phyloP scores from a whole-genome alignment of 2,888 invertebrate genomes.

The Tupiocoris notatus region DNA sequence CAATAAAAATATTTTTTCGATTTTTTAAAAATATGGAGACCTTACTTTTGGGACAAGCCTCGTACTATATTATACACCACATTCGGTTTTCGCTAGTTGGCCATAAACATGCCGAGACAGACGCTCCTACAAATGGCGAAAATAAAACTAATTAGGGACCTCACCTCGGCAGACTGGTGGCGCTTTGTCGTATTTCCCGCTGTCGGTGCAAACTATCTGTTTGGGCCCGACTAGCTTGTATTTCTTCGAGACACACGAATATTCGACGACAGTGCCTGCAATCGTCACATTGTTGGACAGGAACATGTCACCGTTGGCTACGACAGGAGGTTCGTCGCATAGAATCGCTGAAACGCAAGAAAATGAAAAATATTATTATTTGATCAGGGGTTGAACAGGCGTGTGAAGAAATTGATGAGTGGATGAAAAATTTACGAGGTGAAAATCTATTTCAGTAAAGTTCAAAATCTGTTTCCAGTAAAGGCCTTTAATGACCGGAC shows the following conservation, averaged over 20 bases:
- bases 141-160: conserved; percentile 46
- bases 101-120: background rate
- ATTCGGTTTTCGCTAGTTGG: too few species aligned
- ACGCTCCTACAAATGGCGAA: conserved; percentile 35
- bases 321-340: conserved; percentile 67
- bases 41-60: too few species aligned
- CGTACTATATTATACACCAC: too few species aligned
- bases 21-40: too few species aligned
- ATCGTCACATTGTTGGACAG: conserved; percentile 62
- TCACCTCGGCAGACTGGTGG: conserved; percentile 70
- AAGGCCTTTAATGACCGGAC: too few species aligned
- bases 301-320: conserved; percentile 63
- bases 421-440: background rate
- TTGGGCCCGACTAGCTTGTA: conserved; percentile 68
- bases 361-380: too few species aligned
- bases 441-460: too few species aligned
- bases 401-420: background rate
- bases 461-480: too few species aligned
- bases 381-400: too few species aligned
- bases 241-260: conserved; percentile 67
- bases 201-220: conserved; percentile 68
- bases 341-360: conserved; percentile 66
- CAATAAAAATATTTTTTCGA: too few species aligned
- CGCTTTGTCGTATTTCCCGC: conserved; percentile 75
- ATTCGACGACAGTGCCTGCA: conserved; percentile 70